Conservation (phyloP, 2,113 vertebrate genomes). For the Petromus typicus region DNA sequence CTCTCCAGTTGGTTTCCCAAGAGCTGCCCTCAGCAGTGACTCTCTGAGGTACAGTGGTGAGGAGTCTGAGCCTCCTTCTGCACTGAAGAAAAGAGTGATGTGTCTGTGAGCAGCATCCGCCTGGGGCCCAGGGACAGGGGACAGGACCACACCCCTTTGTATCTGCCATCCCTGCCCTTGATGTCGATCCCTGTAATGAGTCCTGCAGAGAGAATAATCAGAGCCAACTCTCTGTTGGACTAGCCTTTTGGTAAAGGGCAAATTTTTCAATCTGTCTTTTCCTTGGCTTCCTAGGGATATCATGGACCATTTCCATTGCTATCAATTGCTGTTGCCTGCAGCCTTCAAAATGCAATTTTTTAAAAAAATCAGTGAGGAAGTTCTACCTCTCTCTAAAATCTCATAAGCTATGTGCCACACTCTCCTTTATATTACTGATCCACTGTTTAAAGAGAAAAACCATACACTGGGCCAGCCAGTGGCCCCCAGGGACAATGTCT, state of each 20-base stretch:
- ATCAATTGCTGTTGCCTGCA: conserved; percentile 52
- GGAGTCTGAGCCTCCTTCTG: background rate
- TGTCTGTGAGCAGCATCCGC: background rate
- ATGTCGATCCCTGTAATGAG: conserved; percentile 20
- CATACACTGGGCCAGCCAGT: background rate
- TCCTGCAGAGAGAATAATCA: conserved; percentile 66
- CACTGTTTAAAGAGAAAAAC: background rate
- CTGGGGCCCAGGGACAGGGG: background rate
- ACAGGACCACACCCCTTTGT: background rate
- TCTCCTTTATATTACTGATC: background rate
- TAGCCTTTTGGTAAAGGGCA: conserved; percentile 66
- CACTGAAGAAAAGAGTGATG: background rate
- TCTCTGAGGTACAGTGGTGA: background rate
- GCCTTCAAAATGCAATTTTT: conserved; percentile 50
- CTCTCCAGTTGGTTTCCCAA: background rate
- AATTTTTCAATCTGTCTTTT: conserved; percentile 65
- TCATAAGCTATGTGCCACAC: background rate
- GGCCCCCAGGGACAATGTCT: background rate
- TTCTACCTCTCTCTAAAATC: conserved; percentile 33
- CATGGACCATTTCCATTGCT: conserved; percentile 53
- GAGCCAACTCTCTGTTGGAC: conserved; percentile 61
- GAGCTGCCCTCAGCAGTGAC: background rate
- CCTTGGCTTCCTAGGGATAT: conserved; percentile 59
- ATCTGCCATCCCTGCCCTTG: background rate
- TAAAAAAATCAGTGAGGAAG: conserved; percentile 58